Evolutionary conservation across 2,113 vertebrate genomes (phyloP), one percentile per base, ranked within the genome.

Genomic region (Malurus elegans): DNA sequence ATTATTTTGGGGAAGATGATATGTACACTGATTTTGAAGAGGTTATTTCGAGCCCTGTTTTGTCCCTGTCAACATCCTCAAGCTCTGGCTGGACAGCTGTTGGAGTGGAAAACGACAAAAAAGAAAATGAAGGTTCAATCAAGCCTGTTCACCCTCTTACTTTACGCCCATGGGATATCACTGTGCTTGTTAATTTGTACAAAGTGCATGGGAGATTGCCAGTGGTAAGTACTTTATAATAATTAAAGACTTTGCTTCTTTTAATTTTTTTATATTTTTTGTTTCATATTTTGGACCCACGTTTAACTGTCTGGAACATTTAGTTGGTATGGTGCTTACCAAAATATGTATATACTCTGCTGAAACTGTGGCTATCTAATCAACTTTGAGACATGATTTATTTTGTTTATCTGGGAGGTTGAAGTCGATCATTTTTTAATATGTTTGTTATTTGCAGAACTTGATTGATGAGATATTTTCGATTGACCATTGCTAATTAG

Each of bases 1-100:
- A 99, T 97, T 99, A 99, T 93, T 99, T 99, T 96, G 99, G 99
- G 19, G 99, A 99, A 96, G 99, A 99, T 83, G 99, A 99, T 97
- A 99, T 99, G 99, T 99, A 99, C 95, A 99, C 99, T 66, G 99
- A 99, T 97, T 99, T 99, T 95, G 99, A 99, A 95, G 99, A 99
- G 97, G 97, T 98, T 9, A 96, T 98, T 50, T 98, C 99, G 86
- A 99, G 99, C 90, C 99, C 99, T 2, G 99, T 99, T 78, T 80
- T 99, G 90, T 99, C 99, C 54, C 97, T 98, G 67, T 98, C 98
- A 26, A 98, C 99, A 5, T 99, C 99, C 48, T 99, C 99, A 4
- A 99, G 98, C 91, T 99, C 99, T 36, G 99, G 99, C 18, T 99
- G 99, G 99, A 98, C 98, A 74, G 98, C 99, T 20, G 98, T 99